Conservation (phyloP, 92 coral and sea anemone species). For the Nematostella vectensis region DNA sequence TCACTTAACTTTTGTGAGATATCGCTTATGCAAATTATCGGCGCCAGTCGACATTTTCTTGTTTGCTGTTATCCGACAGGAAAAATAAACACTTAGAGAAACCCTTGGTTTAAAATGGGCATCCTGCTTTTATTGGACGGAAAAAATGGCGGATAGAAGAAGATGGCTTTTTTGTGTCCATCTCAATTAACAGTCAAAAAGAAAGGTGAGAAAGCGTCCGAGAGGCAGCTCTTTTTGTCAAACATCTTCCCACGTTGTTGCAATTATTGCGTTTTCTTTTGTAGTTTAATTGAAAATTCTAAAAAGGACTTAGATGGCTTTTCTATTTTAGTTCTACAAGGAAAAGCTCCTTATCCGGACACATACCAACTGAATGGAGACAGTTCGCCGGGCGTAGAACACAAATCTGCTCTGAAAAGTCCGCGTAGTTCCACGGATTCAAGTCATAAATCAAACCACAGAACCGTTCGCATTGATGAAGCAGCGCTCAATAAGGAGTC, state of each 20-base stretch:
- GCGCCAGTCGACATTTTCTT: neutral
- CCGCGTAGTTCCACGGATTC: conserved; percentile 32
- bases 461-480: conserved; percentile 70
- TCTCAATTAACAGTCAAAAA: conserved; percentile 64
- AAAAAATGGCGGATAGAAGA: conserved; percentile 4
- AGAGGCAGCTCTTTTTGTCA: neutral
- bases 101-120: conserved; percentile 1
- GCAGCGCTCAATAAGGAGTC: conserved; percentile 40
- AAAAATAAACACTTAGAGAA: conserved; percentile 15
- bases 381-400: conserved; percentile 10
- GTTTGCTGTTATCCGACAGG: conserved; percentile 17
- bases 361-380: conserved; percentile 21
- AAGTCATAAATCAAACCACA: conserved; percentile 34
- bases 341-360: conserved; percentile 55
- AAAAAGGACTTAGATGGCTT: too few relatives aligned
- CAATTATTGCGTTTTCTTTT: too few relatives aligned
- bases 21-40: neutral
- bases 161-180: conserved; percentile 72
- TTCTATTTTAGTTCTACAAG: conserved; percentile 45
- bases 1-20: neutral
- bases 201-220: conserved; percentile 49
- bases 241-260: conserved; percentile 5
- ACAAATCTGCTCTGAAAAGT: conserved; percentile 67
- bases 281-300: too few relatives aligned
- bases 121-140: conserved; percentile 1